Percentiles rank a stretch among this genome's conserved stretches.
Conservation (phyloP, 2,113 vertebrate species). For the Prionailurus bengalensis region DNA sequence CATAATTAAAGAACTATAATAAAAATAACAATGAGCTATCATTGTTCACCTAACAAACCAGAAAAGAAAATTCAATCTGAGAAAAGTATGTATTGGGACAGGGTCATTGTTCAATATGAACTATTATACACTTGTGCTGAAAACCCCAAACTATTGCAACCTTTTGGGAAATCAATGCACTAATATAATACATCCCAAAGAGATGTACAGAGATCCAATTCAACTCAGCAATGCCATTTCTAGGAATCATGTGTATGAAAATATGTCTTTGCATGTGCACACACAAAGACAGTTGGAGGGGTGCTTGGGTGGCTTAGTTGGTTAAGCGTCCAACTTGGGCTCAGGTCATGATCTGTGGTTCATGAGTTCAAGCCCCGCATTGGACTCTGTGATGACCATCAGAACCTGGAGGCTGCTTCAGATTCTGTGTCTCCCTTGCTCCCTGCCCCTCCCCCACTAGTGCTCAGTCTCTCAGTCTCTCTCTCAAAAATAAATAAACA, state of each 20-base stretch:
- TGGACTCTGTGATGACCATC: too few species aligned
- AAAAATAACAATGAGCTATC: neutral
- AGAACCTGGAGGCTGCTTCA: too few species aligned
- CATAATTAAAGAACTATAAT: constrained; percentile 20
- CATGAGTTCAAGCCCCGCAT: too few species aligned
- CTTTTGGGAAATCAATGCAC: neutral
- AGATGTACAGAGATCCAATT: neutral
- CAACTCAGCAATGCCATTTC: neutral
- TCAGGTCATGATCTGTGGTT: too few species aligned
- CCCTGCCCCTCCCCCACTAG: too few species aligned
- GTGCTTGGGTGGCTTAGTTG: too few species aligned
- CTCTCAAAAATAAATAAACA: too few species aligned
- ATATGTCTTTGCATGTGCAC: neutral
- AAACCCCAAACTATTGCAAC: neutral
- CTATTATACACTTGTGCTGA: neutral
- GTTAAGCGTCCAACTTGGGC: too few species aligned
- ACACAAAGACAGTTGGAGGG: neutral
- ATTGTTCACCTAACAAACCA: neutral
- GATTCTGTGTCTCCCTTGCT: too few species aligned
- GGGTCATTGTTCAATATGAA: neutral
- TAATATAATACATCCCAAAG: neutral
- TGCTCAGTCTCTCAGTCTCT: too few species aligned
- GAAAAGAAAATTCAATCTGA: constrained; percentile 36
- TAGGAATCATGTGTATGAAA: neutral
- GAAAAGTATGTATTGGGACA: neutral